Base-by-base conservation (phyloP, 2,113 vertebrate genomes). In the Dasypus novemcinctus region DNA sequence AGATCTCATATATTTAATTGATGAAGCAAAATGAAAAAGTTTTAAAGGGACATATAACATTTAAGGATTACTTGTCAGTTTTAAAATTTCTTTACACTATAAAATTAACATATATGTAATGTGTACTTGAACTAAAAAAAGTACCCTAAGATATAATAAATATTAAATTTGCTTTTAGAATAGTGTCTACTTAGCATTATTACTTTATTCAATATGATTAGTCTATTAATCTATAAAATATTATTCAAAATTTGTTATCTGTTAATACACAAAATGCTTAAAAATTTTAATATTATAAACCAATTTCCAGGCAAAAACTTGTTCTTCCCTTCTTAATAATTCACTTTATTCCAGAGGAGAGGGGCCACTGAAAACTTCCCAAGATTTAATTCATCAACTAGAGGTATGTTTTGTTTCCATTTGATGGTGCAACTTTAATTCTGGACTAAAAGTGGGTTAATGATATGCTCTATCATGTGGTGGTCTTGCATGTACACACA, bases 301-400 rank as follows among this genome's bases (percentile, higher is more conserved):
- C 3, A 95, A 59, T 74, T 71, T 71, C 17, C 23, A 86, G 31
- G n/a, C 21, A 75, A 8, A 95, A 71, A 79, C 43, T 92, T 95
- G 88, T 87, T 93, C 71, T 87, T 74, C 89, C 29, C 5, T 88
- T 71, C 25, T 83, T 96, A 87, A 90, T 92, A 82, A 94, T 87
- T 81, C 14, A 17, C 98, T 97, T 97, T 97, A 57, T 96, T 97
- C 93, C 97, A 99, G 99, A 98, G 99, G 99, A 95, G 99, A 99
- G 97, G 99, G 99, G 66, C 98, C 99, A 87, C 98, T 99, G 97
- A 99, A 99, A 98, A 99, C 99, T 78, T 99, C 99, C 18, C 98
- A 99, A 94, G 99, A 99, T 98, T 98, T 99, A 97, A 99, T 99
- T 98, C 98, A 99, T 97, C 99, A 99, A 96, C 99, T 99, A 74